Base-by-base conservation (phyloP, 2,113 vertebrate genomes). In the Hassar affinis region DNA sequence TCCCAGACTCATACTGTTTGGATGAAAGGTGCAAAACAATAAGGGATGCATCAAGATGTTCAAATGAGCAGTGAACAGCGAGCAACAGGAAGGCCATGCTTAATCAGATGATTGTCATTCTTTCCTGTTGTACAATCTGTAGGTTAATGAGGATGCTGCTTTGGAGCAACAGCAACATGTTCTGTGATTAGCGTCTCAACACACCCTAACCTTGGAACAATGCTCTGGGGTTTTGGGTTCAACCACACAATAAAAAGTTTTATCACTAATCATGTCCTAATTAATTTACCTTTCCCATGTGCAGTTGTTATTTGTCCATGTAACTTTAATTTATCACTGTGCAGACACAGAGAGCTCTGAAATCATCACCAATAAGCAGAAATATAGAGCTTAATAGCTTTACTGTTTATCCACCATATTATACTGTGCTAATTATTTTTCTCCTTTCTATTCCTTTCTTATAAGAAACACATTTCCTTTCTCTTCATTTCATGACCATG, bases 261-360 rank as follows among this genome's bases (percentile, higher is more conserved):
- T 69, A 86, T 86, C 76, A 80, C 84, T 51, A 74, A 84, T 88
- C 76, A 86, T 71, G 66, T 81, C 38, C 78, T 87, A 85, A 90
- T 90, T 87, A 87, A 78, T 79, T 62, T 56, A 42, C 69, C 17
- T 52, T 25, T 64, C 71, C 47, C 25, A 52, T n/a, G 74, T 54
- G 33, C 18, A 20, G 51, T 52, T 81, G 79, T 66, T 72, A 84
- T 79, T 62, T 61, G 25, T 66, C 71, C 25, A 27, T 75, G 15
- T 27, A 17, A 30, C 66, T 76, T 54, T 52, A 79, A 68, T 14
- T 54, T 47, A 64, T 75, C 66, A 64, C 59, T 72, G 49, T 75
- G 75, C 47, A 64, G 69, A 54, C 54, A 72, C n/a, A 27, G 45
- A 79, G 77, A 35, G 51, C 51, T 59, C 11, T 49, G 71, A 51